Evolutionary conservation across 2,888 invertebrate genomes (phyloP).

Genomic region (Ditula angustiorana): DNA sequence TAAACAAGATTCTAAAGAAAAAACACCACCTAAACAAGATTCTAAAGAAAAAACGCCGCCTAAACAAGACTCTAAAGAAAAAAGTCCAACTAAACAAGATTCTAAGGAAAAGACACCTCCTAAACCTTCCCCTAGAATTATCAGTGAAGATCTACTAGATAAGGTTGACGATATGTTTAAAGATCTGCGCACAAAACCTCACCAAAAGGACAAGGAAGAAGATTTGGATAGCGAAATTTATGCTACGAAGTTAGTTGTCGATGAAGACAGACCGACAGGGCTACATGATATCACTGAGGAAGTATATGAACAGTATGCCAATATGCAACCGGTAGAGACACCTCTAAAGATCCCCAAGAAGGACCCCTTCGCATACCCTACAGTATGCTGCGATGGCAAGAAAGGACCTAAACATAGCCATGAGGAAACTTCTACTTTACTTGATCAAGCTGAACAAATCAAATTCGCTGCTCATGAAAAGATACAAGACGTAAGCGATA

Average conservation of each 20-base stretch:
- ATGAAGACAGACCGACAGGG: slow-evolving; percentile 65
- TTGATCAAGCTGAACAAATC: slow-evolving; percentile 76
- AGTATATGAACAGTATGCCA: slow-evolving; percentile 72
- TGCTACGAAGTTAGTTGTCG: slow-evolving; percentile 75
- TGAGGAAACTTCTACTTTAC: slow-evolving; percentile 75
- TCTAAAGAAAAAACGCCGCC: slow-evolving; percentile 38
- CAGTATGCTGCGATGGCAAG: slow-evolving; percentile 71
- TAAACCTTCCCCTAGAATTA: slow-evolving; percentile 76
- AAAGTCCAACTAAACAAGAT: slow-evolving; percentile 67
- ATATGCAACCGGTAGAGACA: slow-evolving; percentile 79
- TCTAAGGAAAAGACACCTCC: slow-evolving; percentile 69
- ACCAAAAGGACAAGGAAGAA: slow-evolving; percentile 62
- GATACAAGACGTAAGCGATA: slow-evolving; percentile 62
- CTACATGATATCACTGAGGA: slow-evolving; percentile 62
- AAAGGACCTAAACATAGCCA: slow-evolving; percentile 73
- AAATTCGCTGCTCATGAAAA: slow-evolving; percentile 75
- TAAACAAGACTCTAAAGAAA: slow-evolving; percentile 63
- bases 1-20: slow-evolving; percentile 59
- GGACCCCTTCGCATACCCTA: slow-evolving; percentile 74
- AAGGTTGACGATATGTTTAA: slow-evolving; percentile 84
- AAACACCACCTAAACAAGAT: slow-evolving; percentile 39
- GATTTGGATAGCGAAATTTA: slow-evolving; percentile 69
- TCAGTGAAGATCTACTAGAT: slow-evolving; percentile 75
- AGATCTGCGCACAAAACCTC: slow-evolving; percentile 71
- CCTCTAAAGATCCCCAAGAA: slow-evolving; percentile 60